Evolutionary conservation across 2,797 vertebrate species (phyloP).

Genomic region (Sciurus carolinensis): DNA sequence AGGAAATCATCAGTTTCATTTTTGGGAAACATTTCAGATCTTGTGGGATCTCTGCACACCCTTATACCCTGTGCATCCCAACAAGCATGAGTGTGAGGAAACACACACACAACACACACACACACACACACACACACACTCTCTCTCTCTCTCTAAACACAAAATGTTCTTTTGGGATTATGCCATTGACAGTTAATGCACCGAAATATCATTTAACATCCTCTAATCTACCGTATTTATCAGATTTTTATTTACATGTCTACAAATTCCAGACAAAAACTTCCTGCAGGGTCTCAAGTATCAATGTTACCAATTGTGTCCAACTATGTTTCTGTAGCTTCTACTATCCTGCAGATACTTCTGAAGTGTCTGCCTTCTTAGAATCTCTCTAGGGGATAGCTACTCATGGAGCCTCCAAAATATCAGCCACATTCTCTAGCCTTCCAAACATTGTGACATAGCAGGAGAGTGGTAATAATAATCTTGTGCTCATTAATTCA

Average conservation of each 20-base stretch:
- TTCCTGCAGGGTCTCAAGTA: background rate
- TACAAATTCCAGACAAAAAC: conserved; percentile 44
- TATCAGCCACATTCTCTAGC: conserved; percentile 15
- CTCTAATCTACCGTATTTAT: background rate
- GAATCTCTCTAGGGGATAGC: background rate
- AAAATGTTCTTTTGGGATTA: background rate
- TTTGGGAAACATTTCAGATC: conserved; percentile 58
- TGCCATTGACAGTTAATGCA: background rate
- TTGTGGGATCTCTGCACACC: background rate
- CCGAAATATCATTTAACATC: conserved; percentile 21
- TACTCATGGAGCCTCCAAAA: background rate
- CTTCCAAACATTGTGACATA: conserved; percentile 56
- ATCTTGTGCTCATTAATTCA: conserved; percentile 68
- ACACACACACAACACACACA: background rate
- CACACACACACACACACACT: background rate
- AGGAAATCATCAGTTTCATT: conserved; percentile 70
- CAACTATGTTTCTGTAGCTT: background rate
- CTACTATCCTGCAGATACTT: background rate
- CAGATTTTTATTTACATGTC: conserved; percentile 50
- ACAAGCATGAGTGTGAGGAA: background rate
- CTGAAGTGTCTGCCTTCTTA: background rate
- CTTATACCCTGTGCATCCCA: background rate
- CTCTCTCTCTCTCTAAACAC: background rate
- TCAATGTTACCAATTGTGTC: background rate
- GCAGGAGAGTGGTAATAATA: conserved; percentile 50